Evolutionary conservation across 2,797 vertebrate genomes (phyloP).

Genomic region (Okamejei kenojei): DNA sequence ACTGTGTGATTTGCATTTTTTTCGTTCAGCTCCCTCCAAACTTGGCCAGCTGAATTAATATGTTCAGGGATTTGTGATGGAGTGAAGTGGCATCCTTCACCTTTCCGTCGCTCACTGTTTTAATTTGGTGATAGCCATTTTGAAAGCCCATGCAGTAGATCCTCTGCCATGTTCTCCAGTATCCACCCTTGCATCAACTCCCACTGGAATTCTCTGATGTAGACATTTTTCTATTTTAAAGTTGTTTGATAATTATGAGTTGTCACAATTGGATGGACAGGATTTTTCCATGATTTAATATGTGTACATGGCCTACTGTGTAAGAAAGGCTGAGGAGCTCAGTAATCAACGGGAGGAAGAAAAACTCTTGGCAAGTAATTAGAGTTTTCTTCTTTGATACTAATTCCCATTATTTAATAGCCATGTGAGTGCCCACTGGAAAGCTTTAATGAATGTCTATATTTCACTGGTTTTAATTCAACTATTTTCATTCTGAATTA

Average conservation of each 20-base stretch:
- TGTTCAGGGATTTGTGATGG: no score
- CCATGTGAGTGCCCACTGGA: background rate
- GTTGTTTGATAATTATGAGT: background rate
- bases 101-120: no score
- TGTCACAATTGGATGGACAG: background rate
- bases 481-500: constrained; percentile 1
- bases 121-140: no score
- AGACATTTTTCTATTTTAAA: background rate
- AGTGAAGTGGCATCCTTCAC: no score
- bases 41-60: no score
- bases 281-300: background rate
- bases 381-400: constrained; percentile 16
- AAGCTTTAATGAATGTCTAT: constrained; percentile 6
- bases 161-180: no score
- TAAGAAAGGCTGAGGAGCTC: background rate
- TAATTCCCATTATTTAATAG: background rate
- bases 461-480: background rate
- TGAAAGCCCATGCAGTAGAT: no score
- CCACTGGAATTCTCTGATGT: background rate
- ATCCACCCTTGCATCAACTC: no score
- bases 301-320: background rate
- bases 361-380: constrained; percentile 2
- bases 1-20: background rate
- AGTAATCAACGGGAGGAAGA: background rate
- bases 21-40: no score